These are phyloP conservation scores for Leptosomus discolor DNA, from an alignment of 2,113 vertebrate genomes.

Conservation along the genomic window DNA sequence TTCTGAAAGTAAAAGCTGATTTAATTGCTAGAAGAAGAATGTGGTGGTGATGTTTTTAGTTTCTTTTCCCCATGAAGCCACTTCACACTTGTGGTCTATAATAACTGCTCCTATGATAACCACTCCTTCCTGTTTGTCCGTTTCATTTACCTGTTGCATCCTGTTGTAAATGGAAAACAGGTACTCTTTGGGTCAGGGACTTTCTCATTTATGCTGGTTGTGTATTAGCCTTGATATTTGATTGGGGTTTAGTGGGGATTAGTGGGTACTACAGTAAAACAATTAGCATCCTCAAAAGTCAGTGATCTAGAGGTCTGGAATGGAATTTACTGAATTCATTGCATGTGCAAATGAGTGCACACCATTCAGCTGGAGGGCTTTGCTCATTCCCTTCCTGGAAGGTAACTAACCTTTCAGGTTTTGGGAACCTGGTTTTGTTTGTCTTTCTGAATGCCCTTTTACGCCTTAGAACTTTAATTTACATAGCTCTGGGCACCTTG, in stretches of 20 bases:
- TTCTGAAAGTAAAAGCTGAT: not conserved
- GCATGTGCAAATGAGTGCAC: not conserved
- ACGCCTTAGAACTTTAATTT: not conserved
- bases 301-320: not conserved
- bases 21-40: not conserved
- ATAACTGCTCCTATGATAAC: not conserved
- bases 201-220: not conserved
- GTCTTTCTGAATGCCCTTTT: not conserved
- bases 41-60: not conserved
- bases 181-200: not conserved
- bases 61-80: not conserved
- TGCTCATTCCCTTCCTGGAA: not conserved
- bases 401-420: constrained; percentile 1
- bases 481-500: not conserved
- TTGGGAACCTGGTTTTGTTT: not conserved
- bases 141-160: not conserved
- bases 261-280: not conserved
- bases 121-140: not conserved
- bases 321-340: not conserved
- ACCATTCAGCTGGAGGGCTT: not conserved
- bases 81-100: not conserved
- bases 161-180: not conserved
- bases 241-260: not conserved
- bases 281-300: not conserved
- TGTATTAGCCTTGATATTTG: not conserved